Percentiles rank a stretch among this genome's conserved stretches.
phyloP scores from a whole-genome alignment of 2,113 vertebrate genomes.

The Dryoscopus gambensis region DNA sequence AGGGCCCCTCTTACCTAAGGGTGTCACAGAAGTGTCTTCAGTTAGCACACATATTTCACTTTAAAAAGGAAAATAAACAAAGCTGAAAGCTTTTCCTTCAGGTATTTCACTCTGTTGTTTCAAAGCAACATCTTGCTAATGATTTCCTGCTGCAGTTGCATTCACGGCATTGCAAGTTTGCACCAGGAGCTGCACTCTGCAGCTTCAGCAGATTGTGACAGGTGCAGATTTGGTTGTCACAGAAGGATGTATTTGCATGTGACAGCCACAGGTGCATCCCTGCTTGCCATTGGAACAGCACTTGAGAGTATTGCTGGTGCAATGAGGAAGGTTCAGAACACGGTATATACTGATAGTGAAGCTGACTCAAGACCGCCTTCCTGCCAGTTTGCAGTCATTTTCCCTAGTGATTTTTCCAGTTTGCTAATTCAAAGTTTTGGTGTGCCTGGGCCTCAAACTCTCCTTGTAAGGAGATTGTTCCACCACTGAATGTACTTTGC shows the following conservation, averaged over 20 bases:
- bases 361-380: not conserved
- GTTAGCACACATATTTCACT: not conserved
- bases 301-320: not conserved
- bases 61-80: not conserved
- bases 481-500: not conserved
- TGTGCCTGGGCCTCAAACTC: not conserved
- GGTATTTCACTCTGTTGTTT: not conserved
- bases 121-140: not conserved
- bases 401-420: not conserved
- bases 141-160: not conserved
- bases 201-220: not conserved
- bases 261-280: not conserved
- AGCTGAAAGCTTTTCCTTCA: not conserved
- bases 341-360: not conserved
- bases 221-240: not conserved
- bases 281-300: not conserved
- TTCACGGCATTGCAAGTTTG: not conserved
- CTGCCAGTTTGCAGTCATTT: not conserved
- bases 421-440: not conserved
- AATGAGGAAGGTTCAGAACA: not conserved
- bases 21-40: not conserved
- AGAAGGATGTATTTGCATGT: not conserved
- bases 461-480: not conserved
- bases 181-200: not conserved
- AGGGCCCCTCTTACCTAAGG: not conserved